These are phyloP conservation scores for Parasteatoda tepidariorum DNA, from an alignment of 1,140 invertebrate genomes.

Conservation along the genomic window DNA sequence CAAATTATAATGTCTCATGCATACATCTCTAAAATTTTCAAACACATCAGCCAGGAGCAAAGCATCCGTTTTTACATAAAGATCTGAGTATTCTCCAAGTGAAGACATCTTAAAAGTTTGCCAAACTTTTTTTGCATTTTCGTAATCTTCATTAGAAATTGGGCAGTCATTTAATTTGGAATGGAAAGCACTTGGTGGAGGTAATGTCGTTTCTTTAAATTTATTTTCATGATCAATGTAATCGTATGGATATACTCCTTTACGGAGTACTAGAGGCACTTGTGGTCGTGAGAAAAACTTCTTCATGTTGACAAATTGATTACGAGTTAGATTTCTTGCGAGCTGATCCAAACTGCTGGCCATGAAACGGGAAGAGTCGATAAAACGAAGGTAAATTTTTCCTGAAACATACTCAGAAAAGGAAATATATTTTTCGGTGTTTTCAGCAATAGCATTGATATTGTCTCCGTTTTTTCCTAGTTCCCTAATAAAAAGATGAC, in stretches of 20 bases:
- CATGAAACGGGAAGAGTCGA: conserved; percentile 4
- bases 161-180: neutral
- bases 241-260: neutral
- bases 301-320: neutral
- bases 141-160: neutral
- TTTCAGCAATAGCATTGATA: conserved; percentile 16
- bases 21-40: neutral
- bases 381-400: neutral
- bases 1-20: neutral
- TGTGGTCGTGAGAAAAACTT: neutral
- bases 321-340: neutral
- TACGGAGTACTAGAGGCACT: too few species aligned
- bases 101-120: neutral
- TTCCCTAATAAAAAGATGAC: too few species aligned
- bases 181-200: neutral
- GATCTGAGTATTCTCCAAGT: neutral
- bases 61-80: neutral
- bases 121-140: neutral
- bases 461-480: conserved; percentile 5
- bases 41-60: neutral
- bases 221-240: neutral
- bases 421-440: conserved; percentile 1
- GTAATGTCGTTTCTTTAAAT: neutral
- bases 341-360: neutral
- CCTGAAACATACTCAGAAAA: too few species aligned